A percentile compares a stretch with the other conserved stretches of the same genome.
Evolutionary conservation across 1,140 invertebrate species (phyloP).

Genomic region (Listronotus oregonensis): DNA sequence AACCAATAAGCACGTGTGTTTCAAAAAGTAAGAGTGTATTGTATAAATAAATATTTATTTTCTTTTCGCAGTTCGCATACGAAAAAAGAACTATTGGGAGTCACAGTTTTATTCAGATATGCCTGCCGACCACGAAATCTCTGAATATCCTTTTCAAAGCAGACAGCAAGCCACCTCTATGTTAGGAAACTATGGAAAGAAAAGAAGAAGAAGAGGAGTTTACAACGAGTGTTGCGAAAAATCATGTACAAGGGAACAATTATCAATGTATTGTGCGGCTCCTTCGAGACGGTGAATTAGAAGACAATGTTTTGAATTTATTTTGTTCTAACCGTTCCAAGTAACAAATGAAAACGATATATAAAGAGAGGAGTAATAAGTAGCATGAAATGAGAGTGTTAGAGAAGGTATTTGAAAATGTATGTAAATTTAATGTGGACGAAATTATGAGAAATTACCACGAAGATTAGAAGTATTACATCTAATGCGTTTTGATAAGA

Average conservation of each 20-base stretch:
- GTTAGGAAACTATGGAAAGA: constrained; percentile 34
- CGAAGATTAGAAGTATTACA: too few species aligned
- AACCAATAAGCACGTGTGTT: too few species aligned
- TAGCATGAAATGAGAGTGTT: too few species aligned
- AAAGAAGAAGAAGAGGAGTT: constrained; percentile 49
- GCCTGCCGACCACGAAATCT: not conserved
- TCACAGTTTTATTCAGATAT: constrained; percentile 13
- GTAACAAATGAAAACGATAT: not conserved
- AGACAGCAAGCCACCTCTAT: constrained; percentile 37
- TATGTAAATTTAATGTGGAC: too few species aligned
- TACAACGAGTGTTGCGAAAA: constrained; percentile 57
- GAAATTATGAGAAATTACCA: too few species aligned
- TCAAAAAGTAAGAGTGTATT: too few species aligned
- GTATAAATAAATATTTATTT: too few species aligned
- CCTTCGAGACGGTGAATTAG: not conserved
- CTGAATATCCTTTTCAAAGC: constrained; percentile 34
- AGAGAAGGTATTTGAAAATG: too few species aligned
- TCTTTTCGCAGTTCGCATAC: constrained; percentile 12
- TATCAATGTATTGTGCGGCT: constrained; percentile 38
- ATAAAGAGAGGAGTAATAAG: too few species aligned
- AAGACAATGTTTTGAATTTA: too few species aligned
- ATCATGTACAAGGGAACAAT: constrained; percentile 52
- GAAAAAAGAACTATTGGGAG: constrained; percentile 21
- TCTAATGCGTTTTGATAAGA: too few species aligned
- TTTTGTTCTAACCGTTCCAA: not conserved